These are phyloP conservation scores for Cyrtonyx montezumae DNA, from an alignment of 2,113 vertebrate species.

Conservation along the genomic window DNA sequence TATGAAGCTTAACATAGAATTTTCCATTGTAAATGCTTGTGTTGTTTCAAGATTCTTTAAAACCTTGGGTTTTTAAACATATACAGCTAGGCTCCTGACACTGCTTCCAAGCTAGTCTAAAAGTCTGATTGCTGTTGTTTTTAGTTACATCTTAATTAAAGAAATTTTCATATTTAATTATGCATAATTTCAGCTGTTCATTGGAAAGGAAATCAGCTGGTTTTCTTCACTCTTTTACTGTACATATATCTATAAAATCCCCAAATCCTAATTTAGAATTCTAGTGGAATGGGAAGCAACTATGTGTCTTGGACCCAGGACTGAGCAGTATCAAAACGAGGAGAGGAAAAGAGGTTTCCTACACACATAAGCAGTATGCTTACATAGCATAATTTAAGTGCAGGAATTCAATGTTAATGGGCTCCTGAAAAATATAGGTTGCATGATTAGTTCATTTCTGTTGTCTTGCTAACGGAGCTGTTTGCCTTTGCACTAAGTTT, in stretches of 20 bases:
- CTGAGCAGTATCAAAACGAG: neutral
- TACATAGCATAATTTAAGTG: neutral
- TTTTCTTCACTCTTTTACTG: neutral
- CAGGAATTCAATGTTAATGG: slow-evolving; percentile 19
- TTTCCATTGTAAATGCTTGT: neutral
- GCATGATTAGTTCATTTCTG: slow-evolving; percentile 4
- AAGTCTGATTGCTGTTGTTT: neutral
- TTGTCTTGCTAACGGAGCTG: slow-evolving; percentile 53
- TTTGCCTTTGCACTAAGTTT: slow-evolving; percentile 61
- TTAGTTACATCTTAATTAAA: neutral
- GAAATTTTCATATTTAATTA: neutral
- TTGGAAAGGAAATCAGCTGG: neutral
- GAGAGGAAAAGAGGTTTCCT: neutral
- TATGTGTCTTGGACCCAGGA: neutral
- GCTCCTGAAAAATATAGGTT: neutral
- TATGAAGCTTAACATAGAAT: neutral
- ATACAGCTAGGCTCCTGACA: neutral
- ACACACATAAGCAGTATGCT: neutral
- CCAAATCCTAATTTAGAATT: neutral
- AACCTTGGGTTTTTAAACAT: neutral
- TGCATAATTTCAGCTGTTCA: neutral
- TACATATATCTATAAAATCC: neutral
- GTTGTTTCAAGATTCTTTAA: neutral
- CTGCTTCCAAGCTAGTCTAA: neutral
- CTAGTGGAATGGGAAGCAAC: neutral